phyloP scores from a whole-genome alignment of 1,140 invertebrate species.

The Neocloeon triangulifer region DNA sequence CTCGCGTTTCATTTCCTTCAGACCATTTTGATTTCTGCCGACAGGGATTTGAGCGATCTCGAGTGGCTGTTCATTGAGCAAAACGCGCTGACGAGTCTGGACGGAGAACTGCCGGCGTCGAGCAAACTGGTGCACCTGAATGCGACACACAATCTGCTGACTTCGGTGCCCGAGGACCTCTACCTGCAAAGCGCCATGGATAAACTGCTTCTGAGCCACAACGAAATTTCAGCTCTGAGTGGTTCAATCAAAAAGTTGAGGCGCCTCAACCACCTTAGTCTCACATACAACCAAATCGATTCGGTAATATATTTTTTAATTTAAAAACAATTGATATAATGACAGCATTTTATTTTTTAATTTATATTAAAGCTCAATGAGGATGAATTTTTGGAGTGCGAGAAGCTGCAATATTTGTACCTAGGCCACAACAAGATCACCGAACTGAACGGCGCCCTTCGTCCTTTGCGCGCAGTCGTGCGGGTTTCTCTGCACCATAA shows the following conservation, averaged over 20 bases:
- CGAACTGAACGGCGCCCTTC: conserved; percentile 46
- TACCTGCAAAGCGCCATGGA: too few relatives aligned
- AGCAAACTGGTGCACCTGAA: too few relatives aligned
- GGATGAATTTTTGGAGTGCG: conserved; percentile 46
- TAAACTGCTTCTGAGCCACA: conserved; percentile 39
- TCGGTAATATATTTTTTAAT: conserved; percentile 4
- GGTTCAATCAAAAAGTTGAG: not conserved
- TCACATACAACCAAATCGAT: conserved; percentile 2
- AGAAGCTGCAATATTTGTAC: conserved; percentile 35
- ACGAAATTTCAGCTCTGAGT: conserved; percentile 44
- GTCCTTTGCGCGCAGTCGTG: conserved; percentile 34
- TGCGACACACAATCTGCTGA: too few relatives aligned
- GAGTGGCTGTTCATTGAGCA: conserved; percentile 42
- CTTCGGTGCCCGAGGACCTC: too few relatives aligned
- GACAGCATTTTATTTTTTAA: too few relatives aligned
- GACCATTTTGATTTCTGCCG: too few relatives aligned
- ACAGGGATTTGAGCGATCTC: conserved; percentile 33
- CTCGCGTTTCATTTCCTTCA: conserved; percentile 20
- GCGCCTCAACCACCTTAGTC: conserved; percentile 1
- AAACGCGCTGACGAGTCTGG: conserved; percentile 40
- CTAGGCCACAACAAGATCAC: conserved; percentile 44
- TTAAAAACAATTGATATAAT: not conserved
- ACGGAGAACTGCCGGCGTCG: conserved; percentile 40
- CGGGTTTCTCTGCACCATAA: conserved; percentile 52
- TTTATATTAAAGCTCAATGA: conserved; percentile 34